These are phyloP conservation scores for Syrrhaptes paradoxus DNA, from an alignment of 2,113 vertebrate genomes.

Conservation along the genomic window DNA sequence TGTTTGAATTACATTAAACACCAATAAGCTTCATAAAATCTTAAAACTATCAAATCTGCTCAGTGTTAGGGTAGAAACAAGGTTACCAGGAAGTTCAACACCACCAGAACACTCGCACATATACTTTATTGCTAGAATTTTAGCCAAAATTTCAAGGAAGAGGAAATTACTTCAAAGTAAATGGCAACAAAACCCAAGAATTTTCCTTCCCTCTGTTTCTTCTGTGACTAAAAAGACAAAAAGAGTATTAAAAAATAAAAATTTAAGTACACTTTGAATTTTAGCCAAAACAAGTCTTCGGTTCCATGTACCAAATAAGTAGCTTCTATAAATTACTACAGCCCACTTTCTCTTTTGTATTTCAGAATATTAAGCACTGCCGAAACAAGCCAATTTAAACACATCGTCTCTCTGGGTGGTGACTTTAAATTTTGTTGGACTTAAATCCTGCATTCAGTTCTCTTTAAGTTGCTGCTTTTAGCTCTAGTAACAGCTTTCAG, in stretches of 20 bases:
- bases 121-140: not conserved
- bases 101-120: not conserved
- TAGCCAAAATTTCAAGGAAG: not conserved
- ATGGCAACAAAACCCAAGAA: not conserved
- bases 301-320: not conserved
- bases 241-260: not conserved
- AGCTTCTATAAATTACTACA: not conserved
- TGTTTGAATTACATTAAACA: not conserved
- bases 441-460: slow-evolving; percentile 48
- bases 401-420: slow-evolving; percentile 54
- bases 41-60: not conserved
- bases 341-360: slow-evolving; percentile 28
- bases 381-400: slow-evolving; percentile 76
- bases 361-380: slow-evolving; percentile 60
- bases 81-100: not conserved
- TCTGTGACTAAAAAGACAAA: not conserved
- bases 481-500: slow-evolving; percentile 62
- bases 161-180: not conserved
- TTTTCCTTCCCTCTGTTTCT: not conserved
- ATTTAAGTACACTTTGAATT: not conserved
- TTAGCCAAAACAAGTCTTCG: not conserved
- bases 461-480: slow-evolving; percentile 66
- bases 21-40: not conserved
- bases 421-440: slow-evolving; percentile 72
- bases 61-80: not conserved